These are phyloP conservation scores for cattle (Bos taurus) DNA, from an alignment of 2,113 vertebrate species.

Conservation along the genomic window DNA sequence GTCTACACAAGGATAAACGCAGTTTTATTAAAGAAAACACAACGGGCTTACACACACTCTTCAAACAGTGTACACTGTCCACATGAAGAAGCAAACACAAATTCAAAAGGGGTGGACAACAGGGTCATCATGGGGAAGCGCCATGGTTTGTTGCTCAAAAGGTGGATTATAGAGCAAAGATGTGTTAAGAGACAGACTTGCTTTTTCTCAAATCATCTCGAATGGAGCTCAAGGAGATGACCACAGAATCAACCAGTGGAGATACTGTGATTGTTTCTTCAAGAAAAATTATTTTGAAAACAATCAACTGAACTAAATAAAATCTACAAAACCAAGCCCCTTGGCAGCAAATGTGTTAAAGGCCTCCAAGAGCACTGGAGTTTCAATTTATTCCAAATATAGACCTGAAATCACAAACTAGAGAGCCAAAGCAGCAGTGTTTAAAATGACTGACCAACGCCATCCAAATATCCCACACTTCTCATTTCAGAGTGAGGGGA, in stretches of 20 bases:
- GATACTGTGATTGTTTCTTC: background rate
- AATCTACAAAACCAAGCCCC: background rate
- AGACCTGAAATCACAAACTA: background rate
- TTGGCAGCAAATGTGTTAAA: background rate
- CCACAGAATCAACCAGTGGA: background rate
- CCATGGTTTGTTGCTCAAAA: background rate
- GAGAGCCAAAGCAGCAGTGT: background rate
- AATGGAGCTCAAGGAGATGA: background rate
- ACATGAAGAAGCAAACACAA: constrained; percentile 15
- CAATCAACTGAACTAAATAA: background rate
- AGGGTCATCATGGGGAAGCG: background rate
- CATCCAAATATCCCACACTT: background rate
- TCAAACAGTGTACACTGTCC: constrained; percentile 50
- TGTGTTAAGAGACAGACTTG: background rate
- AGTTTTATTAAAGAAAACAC: constrained; percentile 75
- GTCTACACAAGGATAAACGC: constrained; percentile 65
- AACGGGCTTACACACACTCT: constrained; percentile 30
- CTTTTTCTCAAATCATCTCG: background rate
- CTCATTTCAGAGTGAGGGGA: background rate
- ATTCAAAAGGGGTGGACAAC: background rate
- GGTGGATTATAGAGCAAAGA: background rate
- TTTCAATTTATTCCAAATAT: background rate
- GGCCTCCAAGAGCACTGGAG: background rate
- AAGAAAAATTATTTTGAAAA: background rate
- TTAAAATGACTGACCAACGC: background rate